A percentile compares a stretch with the other conserved stretches of the same genome.
Conservation (phyloP, 2,888 invertebrate species). For the Cryptosula pallasiana region DNA sequence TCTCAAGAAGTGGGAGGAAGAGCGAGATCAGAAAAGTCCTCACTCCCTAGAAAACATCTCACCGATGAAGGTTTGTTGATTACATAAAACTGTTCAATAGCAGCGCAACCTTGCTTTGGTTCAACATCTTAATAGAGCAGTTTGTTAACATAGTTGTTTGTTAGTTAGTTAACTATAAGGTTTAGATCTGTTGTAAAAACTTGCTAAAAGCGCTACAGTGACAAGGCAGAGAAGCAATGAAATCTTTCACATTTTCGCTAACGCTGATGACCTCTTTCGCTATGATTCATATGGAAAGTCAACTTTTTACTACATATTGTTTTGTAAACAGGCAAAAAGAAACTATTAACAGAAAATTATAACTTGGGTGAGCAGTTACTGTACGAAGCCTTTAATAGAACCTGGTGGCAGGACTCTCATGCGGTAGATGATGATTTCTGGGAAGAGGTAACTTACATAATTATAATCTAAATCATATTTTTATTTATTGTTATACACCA, state of each 20-base stretch:
- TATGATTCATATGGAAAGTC: too few species aligned
- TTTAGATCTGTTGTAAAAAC: too few species aligned
- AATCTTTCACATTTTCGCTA: neutral
- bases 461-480: too few species aligned
- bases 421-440: neutral
- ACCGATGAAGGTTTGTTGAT: neutral
- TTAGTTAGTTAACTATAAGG: too few species aligned
- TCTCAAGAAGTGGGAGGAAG: conserved; percentile 19
- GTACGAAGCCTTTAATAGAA: conserved; percentile 2
- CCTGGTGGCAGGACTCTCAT: neutral
- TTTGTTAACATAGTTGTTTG: too few species aligned
- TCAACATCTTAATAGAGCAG: too few species aligned
- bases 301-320: neutral
- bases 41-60: neutral
- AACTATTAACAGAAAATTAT: neutral
- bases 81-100: too few species aligned
- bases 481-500: too few species aligned
- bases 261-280: neutral
- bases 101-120: too few species aligned
- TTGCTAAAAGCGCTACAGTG: too few species aligned
- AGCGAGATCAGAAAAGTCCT: neutral
- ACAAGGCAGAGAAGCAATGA: too few species aligned
- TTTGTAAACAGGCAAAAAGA: neutral
- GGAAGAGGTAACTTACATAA: conserved; percentile 1
- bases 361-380: conserved; percentile 5